Base-by-base conservation (phyloP, 2,797 vertebrate genomes). In the Mus spretus region DNA sequence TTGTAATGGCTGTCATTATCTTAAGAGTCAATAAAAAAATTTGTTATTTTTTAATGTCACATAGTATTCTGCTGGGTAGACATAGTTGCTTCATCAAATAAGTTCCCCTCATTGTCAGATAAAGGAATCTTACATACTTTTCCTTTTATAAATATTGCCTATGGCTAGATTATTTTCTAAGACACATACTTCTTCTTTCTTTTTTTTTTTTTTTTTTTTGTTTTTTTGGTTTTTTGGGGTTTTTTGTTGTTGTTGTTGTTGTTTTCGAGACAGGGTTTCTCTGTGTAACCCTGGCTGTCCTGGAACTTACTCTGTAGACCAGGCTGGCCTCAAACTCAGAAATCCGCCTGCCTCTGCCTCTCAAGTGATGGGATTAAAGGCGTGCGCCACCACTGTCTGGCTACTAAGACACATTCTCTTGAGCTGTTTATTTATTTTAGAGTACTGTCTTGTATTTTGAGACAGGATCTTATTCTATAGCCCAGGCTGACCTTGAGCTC, bases 11-110 rank as follows among this genome's bases (percentile, higher is more conserved):
- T 82, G 0, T 77, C 55, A 84, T 20, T 17, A 67, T 85, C 31
- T 94, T 89, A 70, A 70, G 74, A n/a, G 65, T 92, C 57, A 40
- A 11, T 88, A 77, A 84, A 96, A 22, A 80, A 34, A 89, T 53
- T 77, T 11, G 19, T 1, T 74, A 55, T 70, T 55, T 55, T 80
- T 65, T 75, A 70, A 26, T 83, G 53, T 78, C 78, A 10, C 20
- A 1, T 75, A 20, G 70, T 57, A 70, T 47, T 90, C 17, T 31
- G 7, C 74, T 79, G 74, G 61, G 8, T 55, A 91, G 28, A 65
- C 37, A 11, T 3, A 57, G 31, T 37, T 74, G n/a, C 63, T 96
- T 92, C 19, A 55, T 72, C 65, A 90, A 74, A 5, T 50, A 57
- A 91, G 53, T 72, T 2, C 19, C 57, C 8, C 2, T 19, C 8